Evolutionary conservation across 2,797 vertebrate species (phyloP), one percentile per base, ranked within the genome.

Genomic region (Antrozous pallidus): DNA sequence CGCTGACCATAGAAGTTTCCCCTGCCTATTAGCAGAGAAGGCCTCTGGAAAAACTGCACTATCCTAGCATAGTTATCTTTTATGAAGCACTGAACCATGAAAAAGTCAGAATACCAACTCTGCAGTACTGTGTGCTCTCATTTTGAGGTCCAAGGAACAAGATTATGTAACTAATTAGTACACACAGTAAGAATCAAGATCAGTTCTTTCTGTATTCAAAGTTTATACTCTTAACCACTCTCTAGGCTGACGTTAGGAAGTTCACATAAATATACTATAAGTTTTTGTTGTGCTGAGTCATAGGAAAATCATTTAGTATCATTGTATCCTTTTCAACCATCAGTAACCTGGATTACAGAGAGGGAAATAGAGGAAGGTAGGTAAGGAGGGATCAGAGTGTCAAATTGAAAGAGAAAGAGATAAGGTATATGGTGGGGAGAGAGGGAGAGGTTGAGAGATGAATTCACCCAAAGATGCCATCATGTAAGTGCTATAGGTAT

Each of bases 391-490:
- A 58, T 31, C 54, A 81, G 33, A 84, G 18, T 0, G 1, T 1
- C 8, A 86, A 38, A 20, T 5, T 17, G 22, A 75, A 12, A 51
- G 5, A 67, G 16, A 47, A 49, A 54, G 16, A 58, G 47, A 80
- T 12, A 56, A 6, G 8, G n/a, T 0, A 0, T 5, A 13, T 45
- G 12, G 20, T 42, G 56, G 28, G 8, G 38, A 9, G 22, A 13
- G 13, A n/a, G 33, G 18, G 18, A 12, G 22, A 54, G 54, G 10
- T 26, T 56, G 28, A 8, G 13, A 16, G 49, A 58, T 3, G 18
- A 6, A 33, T 40, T 73, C 38, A 22, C 1, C 16, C 13, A 7
- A 6, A n/a, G 8, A 63, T 40, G 5, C 17, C 36, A 26, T 13
- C 1, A n/a, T 2, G 0, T 45, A 6, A 78, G 12, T 26, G 16